Base-by-base conservation (phyloP, 2,113 vertebrate genomes). In the Anas platyrhynchos region DNA sequence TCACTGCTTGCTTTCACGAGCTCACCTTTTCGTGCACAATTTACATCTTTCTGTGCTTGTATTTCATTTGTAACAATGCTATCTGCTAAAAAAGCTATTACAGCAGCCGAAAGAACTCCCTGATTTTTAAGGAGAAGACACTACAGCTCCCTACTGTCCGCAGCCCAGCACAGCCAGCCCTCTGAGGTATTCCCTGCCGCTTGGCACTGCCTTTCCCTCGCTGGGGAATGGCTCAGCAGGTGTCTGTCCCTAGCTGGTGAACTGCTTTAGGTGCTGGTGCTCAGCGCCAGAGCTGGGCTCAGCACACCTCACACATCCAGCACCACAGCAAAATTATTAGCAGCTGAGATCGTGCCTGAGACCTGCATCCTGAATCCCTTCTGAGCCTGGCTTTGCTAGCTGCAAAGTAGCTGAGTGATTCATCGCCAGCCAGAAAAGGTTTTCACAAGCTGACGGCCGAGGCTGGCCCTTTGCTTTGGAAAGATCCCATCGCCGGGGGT, bases 401-500 rank as follows among this genome's bases (percentile, higher is more conserved):
- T 67, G 59, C 55, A 10, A 7, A 69, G 66, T 1, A 26, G 54
- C 50, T 6, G 50, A 25, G 50, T 52, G 50, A 26, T 34, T 80
- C 38, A 16, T 12, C n/a, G 2, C 31, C 20, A 27, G 22, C 16
- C 79, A 72, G 58, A 22, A 38, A 50, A 52, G 38, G 58, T 41
- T 84, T 38, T 17, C 46, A 52, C 14, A 27, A 62, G 52, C 27
- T 67, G 7, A n/a, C 0, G 1, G 55, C 61, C 14, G 7, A 12
- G n/a, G 4, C 31, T 31, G 25, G n/a, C 79, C 25, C 63, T 74
- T 48, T 25, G 74, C 63, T 52, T 50, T 62, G 44, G 16, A 61
- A 31, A 71, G 52, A 27, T 34, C 44, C 6, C 5, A 0, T 17
- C 26, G 50, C 9, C 0, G 4, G 12, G 23, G 3, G 18, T 10